Base-by-base conservation (phyloP, 1,140 invertebrate species). In the Trichogramma pretiosum region DNA sequence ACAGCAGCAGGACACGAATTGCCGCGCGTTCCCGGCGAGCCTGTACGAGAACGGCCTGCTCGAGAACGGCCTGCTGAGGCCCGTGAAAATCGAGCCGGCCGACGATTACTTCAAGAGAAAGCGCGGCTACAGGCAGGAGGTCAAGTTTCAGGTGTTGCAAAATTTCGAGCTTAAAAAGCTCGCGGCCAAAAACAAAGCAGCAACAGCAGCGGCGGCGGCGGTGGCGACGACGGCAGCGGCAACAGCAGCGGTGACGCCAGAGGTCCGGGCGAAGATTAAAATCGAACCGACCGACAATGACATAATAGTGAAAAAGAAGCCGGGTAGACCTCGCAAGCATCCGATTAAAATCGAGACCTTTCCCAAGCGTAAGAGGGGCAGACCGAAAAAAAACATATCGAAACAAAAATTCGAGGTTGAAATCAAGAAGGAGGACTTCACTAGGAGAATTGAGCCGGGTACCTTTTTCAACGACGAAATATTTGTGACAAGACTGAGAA, bases 401-500 rank as follows among this genome's bases (percentile, higher is more conserved):
- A n/a, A n/a, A n/a, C n/a, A n/a, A n/a, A n/a, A n/a, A n/a, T n/a
- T n/a, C n/a, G n/a, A n/a, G n/a, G n/a, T n/a, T n/a, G n/a, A n/a
- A n/a, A n/a, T n/a, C n/a, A n/a, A 9, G 9, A 40, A 50, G 10
- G 40, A 46, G n/a, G n/a, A n/a, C n/a, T n/a, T n/a, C n/a, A n/a
- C n/a, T n/a, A n/a, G n/a, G n/a, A n/a, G n/a, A n/a, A n/a, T n/a
- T n/a, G n/a, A n/a, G 23, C 48, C 16, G 48, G 40, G 3, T 34
- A 11, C 10, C 48, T 38, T 19, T 50, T 50, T 50, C 32, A 45
- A 21, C n/a, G 48, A 50, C 4, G 48, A 45, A 14, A 45, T 50
- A 45, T 28, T 50, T 17, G 33, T 45, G 36, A 40, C 41, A 22
- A 50, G 37, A 41, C 34, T 50, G 34, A 50, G 48, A 24, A 50